Base-by-base conservation (phyloP, 2,888 invertebrate genomes). In the Dryocosmus kuriphilus region DNA sequence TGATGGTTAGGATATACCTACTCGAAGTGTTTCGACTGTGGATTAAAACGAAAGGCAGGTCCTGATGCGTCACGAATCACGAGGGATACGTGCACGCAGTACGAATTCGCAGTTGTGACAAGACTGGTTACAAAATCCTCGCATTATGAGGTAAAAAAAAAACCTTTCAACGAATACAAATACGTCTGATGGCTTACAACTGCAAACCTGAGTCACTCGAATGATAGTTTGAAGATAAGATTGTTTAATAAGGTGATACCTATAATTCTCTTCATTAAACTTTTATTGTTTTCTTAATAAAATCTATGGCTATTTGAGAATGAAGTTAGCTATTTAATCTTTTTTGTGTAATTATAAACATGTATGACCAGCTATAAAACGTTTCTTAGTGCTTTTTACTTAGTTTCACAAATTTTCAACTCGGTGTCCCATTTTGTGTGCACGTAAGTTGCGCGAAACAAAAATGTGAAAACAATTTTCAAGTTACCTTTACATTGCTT, bases 111-210 rank as follows among this genome's bases (percentile, higher is more conserved):
- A 51, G 71, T 67, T 67, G 46, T 67, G 46, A 67, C 8, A 67
- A 24, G 27, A 71, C 71, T 51, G 46, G 71, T 71, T 71, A 71
- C 71, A n/a, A 71, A 71, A 71, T 71, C 46, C 27, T 51, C 27
- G 46, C n/a, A 71, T 71, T 30, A 71, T 30, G 14, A 32, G 30
- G 51, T 32, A 11, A 41, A 67, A 24, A 71, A 67, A 65, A 71
- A 71, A 32, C 1, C 71, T 2, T 71, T 71, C 67, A 19, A 30
- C 67, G 67, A 67, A 67, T 65, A 41, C 65, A 41, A 38, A 65
- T 35, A 22, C 38, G 14, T 24, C 24, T n/a, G 51, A 51, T n/a
- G 51, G 51, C n/a, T 51, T 41, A 63, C 35, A 65, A 14, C 38
- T 65, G 35, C 35, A 65, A 24, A 41, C 8, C 19, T 67, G 27